A percentile compares a stretch with the other conserved stretches of the same genome.
phyloP scores from a whole-genome alignment of 1,140 invertebrate species.

The Trachymyrmex septentrionalis region DNA sequence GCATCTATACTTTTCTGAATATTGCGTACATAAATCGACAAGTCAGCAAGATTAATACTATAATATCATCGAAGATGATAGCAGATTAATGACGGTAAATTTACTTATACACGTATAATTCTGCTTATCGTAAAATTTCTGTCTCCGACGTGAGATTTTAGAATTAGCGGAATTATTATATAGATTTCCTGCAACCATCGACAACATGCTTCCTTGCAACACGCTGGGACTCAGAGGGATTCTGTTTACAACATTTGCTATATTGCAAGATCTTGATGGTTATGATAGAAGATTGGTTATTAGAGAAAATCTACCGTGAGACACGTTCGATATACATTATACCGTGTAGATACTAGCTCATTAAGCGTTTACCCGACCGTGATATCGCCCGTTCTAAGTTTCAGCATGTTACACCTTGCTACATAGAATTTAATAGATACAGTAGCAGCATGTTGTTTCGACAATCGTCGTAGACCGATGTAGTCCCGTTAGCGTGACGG shows the following conservation, averaged over 20 bases:
- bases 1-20: constrained; percentile 36
- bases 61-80: constrained; percentile 6
- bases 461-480: constrained; percentile 34
- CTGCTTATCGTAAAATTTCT: background rate
- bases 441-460: constrained; percentile 40
- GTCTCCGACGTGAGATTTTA: background rate
- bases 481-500: background rate
- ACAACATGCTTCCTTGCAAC: no score
- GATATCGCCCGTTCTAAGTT: constrained; percentile 30
- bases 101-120: background rate
- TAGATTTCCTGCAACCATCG: background rate
- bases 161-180: background rate
- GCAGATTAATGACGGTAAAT: background rate
- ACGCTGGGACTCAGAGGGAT: background rate
- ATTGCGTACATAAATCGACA: constrained; percentile 41
- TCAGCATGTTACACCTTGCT: constrained; percentile 15
- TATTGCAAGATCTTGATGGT: constrained; percentile 31
- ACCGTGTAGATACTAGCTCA: constrained; percentile 41
- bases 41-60: constrained; percentile 27
- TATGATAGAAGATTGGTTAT: constrained; percentile 53
- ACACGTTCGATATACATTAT: constrained; percentile 51
- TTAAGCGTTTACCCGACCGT: constrained; percentile 44
- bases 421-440: constrained; percentile 52
- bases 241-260: constrained; percentile 5
- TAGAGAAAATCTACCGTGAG: constrained; percentile 54